A percentile compares a stretch with the other conserved stretches of the same genome.
Evolutionary conservation across 2,113 vertebrate species (phyloP).

Genomic region (Parotia lawesii): DNA sequence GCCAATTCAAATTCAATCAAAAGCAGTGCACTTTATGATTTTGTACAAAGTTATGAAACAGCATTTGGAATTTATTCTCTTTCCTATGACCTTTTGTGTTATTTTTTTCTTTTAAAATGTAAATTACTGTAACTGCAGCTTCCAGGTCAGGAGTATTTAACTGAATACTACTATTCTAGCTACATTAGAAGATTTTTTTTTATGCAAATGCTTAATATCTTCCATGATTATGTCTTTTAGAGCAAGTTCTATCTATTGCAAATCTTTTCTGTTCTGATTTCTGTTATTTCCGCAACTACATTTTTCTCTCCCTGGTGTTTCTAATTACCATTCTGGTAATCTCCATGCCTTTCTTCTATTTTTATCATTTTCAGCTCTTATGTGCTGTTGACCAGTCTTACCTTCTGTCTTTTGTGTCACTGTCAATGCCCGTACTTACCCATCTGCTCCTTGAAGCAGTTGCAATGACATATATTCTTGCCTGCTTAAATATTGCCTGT

Average conservation of each 20-base stretch:
- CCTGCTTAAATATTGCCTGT: neutral
- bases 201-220: neutral
- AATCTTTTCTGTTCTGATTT: neutral
- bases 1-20: slow-evolving; percentile 54
- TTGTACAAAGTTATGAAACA: slow-evolving; percentile 29
- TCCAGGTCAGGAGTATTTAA: neutral
- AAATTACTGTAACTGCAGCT: slow-evolving; percentile 11
- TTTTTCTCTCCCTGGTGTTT: neutral
- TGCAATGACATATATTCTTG: neutral
- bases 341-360: neutral
- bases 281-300: neutral
- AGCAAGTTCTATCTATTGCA: neutral
- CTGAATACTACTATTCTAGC: neutral
- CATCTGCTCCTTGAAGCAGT: neutral
- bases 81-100: neutral
- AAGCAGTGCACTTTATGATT: slow-evolving; percentile 7
- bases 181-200: neutral
- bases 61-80: slow-evolving; percentile 24
- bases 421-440: neutral
- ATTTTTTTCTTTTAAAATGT: slow-evolving; percentile 31
- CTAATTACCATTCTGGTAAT: neutral
- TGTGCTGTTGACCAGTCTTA: neutral
- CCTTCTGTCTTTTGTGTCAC: neutral
- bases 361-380: neutral
- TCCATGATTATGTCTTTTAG: neutral